phyloP scores from a whole-genome alignment of 2,113 vertebrate species.

The Podarcis muralis region DNA sequence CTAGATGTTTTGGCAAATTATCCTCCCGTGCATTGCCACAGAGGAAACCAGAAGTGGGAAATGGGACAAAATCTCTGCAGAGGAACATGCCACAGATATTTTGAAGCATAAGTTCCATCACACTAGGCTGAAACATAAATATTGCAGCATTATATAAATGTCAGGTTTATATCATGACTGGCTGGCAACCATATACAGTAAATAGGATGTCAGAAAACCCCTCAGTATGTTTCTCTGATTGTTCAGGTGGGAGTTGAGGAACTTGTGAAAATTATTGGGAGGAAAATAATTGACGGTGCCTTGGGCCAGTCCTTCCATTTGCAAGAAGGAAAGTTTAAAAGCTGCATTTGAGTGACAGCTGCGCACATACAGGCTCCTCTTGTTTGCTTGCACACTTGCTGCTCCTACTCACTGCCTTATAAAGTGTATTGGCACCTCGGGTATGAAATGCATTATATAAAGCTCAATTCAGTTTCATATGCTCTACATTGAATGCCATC shows the following conservation, averaged over 20 bases:
- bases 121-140: neutral
- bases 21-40: neutral
- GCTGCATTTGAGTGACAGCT: neutral
- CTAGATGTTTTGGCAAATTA: neutral
- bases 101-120: neutral
- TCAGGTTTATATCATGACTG: neutral
- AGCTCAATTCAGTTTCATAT: slow-evolving; percentile 25
- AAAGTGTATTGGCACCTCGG: slow-evolving; percentile 13
- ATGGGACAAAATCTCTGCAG: neutral
- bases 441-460: slow-evolving; percentile 10
- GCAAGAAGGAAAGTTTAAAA: neutral
- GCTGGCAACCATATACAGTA: neutral
- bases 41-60: neutral
- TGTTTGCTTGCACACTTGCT: slow-evolving; percentile 5
- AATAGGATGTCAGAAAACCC: neutral
- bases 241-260: neutral
- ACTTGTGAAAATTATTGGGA: slow-evolving; percentile 10
- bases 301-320: slow-evolving; percentile 4
- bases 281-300: neutral
- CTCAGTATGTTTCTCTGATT: neutral
- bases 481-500: neutral
- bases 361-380: neutral
- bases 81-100: neutral
- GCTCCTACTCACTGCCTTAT: slow-evolving; percentile 31
- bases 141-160: neutral